phyloP scores from a whole-genome alignment of 2,113 vertebrate species.

The Megaleporinus macrocephalus region DNA sequence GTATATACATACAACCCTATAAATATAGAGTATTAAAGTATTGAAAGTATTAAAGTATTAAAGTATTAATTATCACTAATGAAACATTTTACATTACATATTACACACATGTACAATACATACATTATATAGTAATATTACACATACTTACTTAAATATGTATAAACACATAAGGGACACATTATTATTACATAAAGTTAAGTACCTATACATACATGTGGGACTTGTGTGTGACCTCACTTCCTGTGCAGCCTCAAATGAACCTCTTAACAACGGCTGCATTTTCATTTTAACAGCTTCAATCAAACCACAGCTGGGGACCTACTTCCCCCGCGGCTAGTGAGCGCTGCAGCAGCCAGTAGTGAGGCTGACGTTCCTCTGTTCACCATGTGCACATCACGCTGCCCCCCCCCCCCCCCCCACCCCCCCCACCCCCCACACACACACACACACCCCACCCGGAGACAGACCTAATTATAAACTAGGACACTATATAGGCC shows the following conservation, averaged over 20 bases:
- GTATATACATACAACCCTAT: no score
- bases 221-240: not conserved
- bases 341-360: not conserved
- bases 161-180: not conserved
- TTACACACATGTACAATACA: no score
- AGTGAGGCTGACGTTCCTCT: not conserved
- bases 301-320: constrained; percentile 4
- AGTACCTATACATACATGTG: not conserved
- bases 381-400: not conserved
- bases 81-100: no score
- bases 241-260: not conserved
- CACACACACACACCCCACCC: no score
- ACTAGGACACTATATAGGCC: constrained; percentile 52
- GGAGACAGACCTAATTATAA: constrained; percentile 43
- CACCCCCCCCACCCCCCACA: no score
- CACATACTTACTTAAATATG: no score
- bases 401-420: not conserved
- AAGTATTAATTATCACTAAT: no score
- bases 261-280: not conserved
- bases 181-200: not conserved
- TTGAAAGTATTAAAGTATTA: no score
- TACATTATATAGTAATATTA: no score
- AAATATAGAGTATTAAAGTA: no score
- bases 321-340: not conserved
- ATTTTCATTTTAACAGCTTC: not conserved